These are phyloP conservation scores for Drosophila willistoni DNA, from an alignment of 1,140 invertebrate genomes.

Conservation along the genomic window DNA sequence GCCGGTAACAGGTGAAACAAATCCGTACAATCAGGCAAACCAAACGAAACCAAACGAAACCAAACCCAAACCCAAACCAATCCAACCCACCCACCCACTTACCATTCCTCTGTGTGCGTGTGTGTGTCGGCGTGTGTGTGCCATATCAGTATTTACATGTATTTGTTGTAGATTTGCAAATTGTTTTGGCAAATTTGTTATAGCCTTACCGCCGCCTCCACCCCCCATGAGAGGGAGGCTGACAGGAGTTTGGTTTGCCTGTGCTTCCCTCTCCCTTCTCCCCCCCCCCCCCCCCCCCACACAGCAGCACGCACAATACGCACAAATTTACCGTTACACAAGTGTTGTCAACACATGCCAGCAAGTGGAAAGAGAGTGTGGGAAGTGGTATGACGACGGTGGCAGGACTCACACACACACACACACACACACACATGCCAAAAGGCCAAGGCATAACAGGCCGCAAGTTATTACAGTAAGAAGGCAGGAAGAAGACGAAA, in stretches of 20 bases:
- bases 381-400: constrained; percentile 13
- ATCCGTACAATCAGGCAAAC: not conserved
- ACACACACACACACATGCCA: constrained; percentile 28
- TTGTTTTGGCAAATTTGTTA: constrained; percentile 81
- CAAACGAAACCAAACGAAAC: too few species aligned
- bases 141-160: constrained; percentile 80
- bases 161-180: constrained; percentile 79
- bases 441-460: constrained; percentile 65
- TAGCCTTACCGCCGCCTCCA: not conserved
- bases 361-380: constrained; percentile 35
- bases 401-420: constrained; percentile 26
- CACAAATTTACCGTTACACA: constrained; percentile 82
- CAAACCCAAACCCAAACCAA: too few species aligned
- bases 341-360: constrained; percentile 79
- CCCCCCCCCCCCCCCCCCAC: not conserved
- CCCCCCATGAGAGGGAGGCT: constrained; percentile 38
- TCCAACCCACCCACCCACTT: not conserved
- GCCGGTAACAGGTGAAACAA: constrained; percentile 27
- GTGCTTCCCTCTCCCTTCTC: not conserved
- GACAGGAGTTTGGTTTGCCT: constrained; percentile 36
- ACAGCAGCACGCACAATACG: constrained; percentile 58
- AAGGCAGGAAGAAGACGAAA: constrained; percentile 28
- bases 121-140: constrained; percentile 59
- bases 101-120: not conserved
- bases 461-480: constrained; percentile 72